Conservation (phyloP, 2,888 invertebrate genomes). For the Sarcophaga variegata region DNA sequence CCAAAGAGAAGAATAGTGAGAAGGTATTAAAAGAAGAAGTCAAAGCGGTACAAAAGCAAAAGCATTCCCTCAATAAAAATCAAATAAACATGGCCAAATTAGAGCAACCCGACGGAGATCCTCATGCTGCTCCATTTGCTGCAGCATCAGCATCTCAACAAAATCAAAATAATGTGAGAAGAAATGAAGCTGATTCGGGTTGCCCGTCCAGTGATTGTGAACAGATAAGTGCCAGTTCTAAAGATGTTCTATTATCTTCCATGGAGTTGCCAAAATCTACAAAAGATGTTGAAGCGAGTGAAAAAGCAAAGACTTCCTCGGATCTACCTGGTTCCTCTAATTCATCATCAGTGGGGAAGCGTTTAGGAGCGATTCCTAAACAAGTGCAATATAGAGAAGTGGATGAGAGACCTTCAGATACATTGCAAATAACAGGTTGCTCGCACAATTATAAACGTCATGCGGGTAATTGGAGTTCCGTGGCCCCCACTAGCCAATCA, state of each 20-base stretch:
- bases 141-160: constrained; percentile 20
- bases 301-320: constrained; percentile 80
- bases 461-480: constrained; percentile 71
- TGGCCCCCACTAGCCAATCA: constrained; percentile 71
- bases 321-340: constrained; percentile 9
- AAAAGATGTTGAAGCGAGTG: constrained; percentile 75
- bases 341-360: constrained; percentile 71
- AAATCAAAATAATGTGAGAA: constrained; percentile 70
- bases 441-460: constrained; percentile 73
- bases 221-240: constrained; percentile 87
- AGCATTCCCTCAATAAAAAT: constrained; percentile 59
- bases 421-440: constrained; percentile 22
- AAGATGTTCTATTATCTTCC: constrained; percentile 85
- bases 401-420: constrained; percentile 72
- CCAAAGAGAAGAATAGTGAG: constrained; percentile 72
- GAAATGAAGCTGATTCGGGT: constrained; percentile 82
- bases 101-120: constrained; percentile 60
- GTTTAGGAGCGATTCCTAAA: constrained; percentile 83
- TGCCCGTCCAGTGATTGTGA: constrained; percentile 83
- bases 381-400: constrained; percentile 80
- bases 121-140: constrained; percentile 56
- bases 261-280: constrained; percentile 72
- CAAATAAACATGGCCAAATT: constrained; percentile 44
- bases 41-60: constrained; percentile 70
- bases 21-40: constrained; percentile 74